Evolutionary conservation across 2,888 invertebrate species (phyloP), one percentile per base, ranked within the genome.

Genomic region (Drosophila incognita): DNA sequence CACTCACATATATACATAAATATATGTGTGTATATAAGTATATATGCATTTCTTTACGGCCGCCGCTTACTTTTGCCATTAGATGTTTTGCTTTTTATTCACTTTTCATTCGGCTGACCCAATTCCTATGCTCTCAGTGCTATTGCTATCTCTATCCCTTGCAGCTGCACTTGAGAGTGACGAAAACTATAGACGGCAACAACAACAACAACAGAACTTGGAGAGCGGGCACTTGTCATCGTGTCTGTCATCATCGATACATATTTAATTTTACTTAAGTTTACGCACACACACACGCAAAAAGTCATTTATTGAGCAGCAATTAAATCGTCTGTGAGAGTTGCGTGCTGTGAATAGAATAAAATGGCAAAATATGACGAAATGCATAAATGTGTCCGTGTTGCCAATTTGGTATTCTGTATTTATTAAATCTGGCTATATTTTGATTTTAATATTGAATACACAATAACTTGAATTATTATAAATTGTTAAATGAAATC

Each of bases 101-200:
- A 66, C 69, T 78, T 82, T 74, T 69, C 63, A 76, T 75, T 83
- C 70, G 70, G 33, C 53, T 90, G 83, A 89, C 87, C 82, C 72
- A 77, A 77, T 82, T 90, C 48, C 57, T 54, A 10, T 35, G 35
- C 31, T 21, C 52, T 77, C 46, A 48, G 10, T 42, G 21, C 56
- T 57, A 13, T 69, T 58, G 65, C 63, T 51, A 10, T 69, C 66
- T 60, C 65, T 74, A 57, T 73, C 69, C 27, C 59, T 38, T 76
- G 66, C 63, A 76, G 42, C 57, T 76, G 86, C 86, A 85, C 66
- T 69, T 40, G 66, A 72, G 64, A 66, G 68, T 67, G 61, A 46
- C 60, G 52, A 70, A 70, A 69, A 53, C 21, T 18, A 40, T 53
- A 63, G 18, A 73, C n/a, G 15, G 5, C 21, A 40, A 31, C 42